Percentiles rank a stretch among this genome's conserved stretches.
phyloP scores from a whole-genome alignment of 2,888 invertebrate species.

The Geophilus truncorum region DNA sequence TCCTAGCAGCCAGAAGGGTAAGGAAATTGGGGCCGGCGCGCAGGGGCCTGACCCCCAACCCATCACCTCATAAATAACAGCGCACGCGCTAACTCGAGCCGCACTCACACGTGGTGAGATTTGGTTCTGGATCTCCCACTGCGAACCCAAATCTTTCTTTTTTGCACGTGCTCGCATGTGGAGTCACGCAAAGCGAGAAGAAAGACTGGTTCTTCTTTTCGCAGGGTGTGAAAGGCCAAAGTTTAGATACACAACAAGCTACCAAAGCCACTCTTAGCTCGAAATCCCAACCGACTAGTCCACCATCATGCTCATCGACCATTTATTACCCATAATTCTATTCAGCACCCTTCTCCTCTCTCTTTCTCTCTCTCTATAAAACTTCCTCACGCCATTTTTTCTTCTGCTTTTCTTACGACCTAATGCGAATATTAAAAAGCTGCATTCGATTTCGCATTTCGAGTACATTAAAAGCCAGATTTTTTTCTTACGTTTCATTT shows the following conservation, averaged over 20 bases:
- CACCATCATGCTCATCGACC: slow-evolving; percentile 21
- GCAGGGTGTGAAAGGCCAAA: slow-evolving; percentile 25
- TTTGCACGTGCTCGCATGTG: slow-evolving; percentile 15
- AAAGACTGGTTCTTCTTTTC: slow-evolving; percentile 21
- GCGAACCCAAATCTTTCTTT: slow-evolving; percentile 25
- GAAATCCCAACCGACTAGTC: slow-evolving; percentile 23
- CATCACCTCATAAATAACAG: slow-evolving; percentile 27
- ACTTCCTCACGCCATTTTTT: not conserved
- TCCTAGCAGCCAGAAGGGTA: slow-evolving; percentile 24
- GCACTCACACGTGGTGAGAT: slow-evolving; percentile 25
- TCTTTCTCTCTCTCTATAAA: no score
- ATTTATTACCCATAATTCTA: slow-evolving; percentile 2
- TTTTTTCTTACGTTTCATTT: not conserved
- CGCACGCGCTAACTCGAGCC: slow-evolving; percentile 27
- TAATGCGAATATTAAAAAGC: no score
- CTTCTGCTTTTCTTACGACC: no score
- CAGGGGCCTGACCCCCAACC: slow-evolving; percentile 25
- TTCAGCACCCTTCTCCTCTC: not conserved
- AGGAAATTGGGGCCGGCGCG: slow-evolving; percentile 27
- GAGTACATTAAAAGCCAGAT: not conserved
- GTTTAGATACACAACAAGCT: slow-evolving; percentile 25
- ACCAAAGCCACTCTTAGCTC: not conserved
- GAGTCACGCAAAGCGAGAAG: slow-evolving; percentile 20
- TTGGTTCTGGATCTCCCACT: slow-evolving; percentile 21
- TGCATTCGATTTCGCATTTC: slow-evolving; percentile 1